Percentiles rank a stretch among this genome's conserved stretches.
These are phyloP conservation scores for Cranoglanis bouderius DNA, from an alignment of 2,113 vertebrate genomes.

Conservation along the genomic window DNA sequence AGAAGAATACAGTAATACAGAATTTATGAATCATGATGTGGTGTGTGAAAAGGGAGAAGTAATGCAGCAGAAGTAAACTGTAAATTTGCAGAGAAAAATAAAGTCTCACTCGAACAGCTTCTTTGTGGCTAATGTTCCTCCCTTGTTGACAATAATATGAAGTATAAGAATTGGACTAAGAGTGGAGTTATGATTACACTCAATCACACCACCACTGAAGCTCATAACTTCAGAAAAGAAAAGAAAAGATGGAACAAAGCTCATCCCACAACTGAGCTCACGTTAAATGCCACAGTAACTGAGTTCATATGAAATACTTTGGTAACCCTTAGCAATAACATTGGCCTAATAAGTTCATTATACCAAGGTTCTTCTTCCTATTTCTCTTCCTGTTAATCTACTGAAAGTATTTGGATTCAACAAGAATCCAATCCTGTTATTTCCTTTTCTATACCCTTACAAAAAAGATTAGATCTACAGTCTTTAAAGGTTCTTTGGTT, in stretches of 20 bases:
- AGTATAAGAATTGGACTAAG: background rate
- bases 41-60: background rate
- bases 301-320: constrained; percentile 10
- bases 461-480: background rate
- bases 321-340: constrained; percentile 11
- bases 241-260: background rate
- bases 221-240: background rate
- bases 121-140: background rate
- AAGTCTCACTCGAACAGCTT: background rate
- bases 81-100: background rate
- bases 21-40: background rate
- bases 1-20: background rate
- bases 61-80: background rate
- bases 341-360: constrained; percentile 18
- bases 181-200: background rate
- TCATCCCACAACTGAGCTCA: background rate
- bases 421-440: background rate
- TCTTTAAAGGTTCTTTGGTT: background rate
- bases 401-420: background rate
- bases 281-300: background rate
- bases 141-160: background rate
- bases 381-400: background rate
- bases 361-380: background rate
- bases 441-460: background rate
- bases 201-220: background rate